Evolutionary conservation across 2,113 vertebrate genomes (phyloP).

Genomic region (Melanocharis versteri): DNA sequence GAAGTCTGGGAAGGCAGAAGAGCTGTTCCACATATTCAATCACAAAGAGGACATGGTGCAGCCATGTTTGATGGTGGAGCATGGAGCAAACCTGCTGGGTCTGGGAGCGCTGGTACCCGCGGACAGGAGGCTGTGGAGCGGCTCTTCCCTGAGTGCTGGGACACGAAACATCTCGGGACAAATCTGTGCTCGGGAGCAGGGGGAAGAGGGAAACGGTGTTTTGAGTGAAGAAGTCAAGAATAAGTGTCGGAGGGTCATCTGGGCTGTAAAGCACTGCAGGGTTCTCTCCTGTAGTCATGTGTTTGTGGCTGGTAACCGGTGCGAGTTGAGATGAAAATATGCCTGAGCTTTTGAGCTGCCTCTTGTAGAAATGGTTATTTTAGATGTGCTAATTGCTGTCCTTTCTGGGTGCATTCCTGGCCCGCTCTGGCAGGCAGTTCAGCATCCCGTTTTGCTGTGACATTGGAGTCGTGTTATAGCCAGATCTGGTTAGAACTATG

Average conservation of each 20-base stretch:
- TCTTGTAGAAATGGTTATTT: neutral
- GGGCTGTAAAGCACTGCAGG: neutral
- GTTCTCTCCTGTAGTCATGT: neutral
- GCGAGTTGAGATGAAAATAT: neutral
- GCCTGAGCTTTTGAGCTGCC: neutral
- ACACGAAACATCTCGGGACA: neutral
- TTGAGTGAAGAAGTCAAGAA: neutral
- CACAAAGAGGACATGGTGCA: slow-evolving; percentile 39
- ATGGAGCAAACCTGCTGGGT: neutral
- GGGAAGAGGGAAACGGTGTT: neutral
- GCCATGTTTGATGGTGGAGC: slow-evolving; percentile 18
- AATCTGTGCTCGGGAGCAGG: neutral
- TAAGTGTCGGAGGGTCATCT: neutral
- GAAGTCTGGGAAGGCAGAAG: neutral
- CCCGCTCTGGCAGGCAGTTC: neutral
- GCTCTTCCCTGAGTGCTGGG: neutral
- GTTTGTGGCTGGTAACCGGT: neutral
- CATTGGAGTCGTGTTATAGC: neutral
- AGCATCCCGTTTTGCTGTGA: neutral
- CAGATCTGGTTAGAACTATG: neutral
- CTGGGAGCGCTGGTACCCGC: neutral
- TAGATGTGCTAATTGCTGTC: neutral
- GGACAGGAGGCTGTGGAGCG: neutral
- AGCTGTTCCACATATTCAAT: neutral
- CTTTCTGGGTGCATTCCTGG: neutral